Base-by-base conservation (phyloP, 1,140 invertebrate species). In the Bombus ignitus region DNA sequence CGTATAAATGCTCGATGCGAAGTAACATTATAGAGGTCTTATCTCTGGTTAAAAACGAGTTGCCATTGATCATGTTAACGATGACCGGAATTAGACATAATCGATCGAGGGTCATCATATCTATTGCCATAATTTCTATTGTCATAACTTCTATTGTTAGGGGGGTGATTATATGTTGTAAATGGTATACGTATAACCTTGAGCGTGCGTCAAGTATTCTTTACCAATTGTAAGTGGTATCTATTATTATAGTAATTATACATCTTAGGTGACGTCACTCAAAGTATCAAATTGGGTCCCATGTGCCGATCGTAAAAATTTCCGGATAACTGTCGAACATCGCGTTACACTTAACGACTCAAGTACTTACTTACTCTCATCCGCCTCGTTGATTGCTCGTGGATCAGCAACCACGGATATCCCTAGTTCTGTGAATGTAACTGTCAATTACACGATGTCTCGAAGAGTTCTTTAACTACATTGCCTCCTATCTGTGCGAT, bases 361-460 rank as follows among this genome's bases (percentile, higher is more conserved):
- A 2, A 22, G 6, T 22, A 53, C 18, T 53, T 53, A 53, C 32
- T 32, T 32, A 32, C 47, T 53, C 47, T 53, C 47, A 22, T 53
- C 18, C 47, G 47, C 18, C 47, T 22, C 18, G 47, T 53, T 22
- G 47, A 53, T 53, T 53, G 47, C 47, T 22, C 6, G 5, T 53
- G 47, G 47, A 53, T 53, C 18, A 22, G 18, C 6, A 22, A 22
- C 47, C 47, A 53, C 18, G 47, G 47, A 53, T 53, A 53, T 75
- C 73, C 32, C 18, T 13, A 39, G 25, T 66, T 75, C 71, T 37
- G 62, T 22, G 53, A 84, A 22, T 76, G 37, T 65, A 80, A 53
- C 76, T 53, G 35, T 70, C 68, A 87, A 87, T 88, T 88, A 88
- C 39, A 62, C 65, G 18, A 37, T 42, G 62, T 80, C 77, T 76